Evolutionary conservation across 2,797 vertebrate species (phyloP), one percentile per base, ranked within the genome.

Genomic region (Malurus leucopterus): DNA sequence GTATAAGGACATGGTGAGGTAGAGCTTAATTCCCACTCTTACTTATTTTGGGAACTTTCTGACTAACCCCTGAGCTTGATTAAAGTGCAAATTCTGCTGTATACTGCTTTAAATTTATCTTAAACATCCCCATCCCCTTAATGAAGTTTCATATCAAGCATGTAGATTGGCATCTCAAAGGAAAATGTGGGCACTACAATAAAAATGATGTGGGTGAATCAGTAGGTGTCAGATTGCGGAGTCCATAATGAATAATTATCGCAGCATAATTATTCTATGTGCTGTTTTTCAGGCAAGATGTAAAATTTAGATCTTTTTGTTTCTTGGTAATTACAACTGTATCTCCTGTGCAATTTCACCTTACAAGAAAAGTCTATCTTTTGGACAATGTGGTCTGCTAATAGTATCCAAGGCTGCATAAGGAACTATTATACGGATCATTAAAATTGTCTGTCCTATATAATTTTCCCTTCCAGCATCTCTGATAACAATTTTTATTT

Each of bases 211-310:
- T 93, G 89, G 87, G 87, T 89, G 92, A 89, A 87, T 80, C 82
- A 80, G 82, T 94, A 87, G 82, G 88, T 94, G 89, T 94, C 83
- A 94, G 77, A 94, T 91, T 78, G 40, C 70, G 81, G 88, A 88
- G 88, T 82, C 93, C 91, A 86, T 89, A 88, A 93, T 86, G 91
- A 93, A 93, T 88, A 94, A 94, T 73, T 92, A 91, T 89, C 73
- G 91, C 55, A 67, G 44, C 27, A 89, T 89, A 93, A 93, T 92
- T 91, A 54, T 78, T 88, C 47, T 64, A 63, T 81, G 40, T 61
- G 67, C 53, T 86, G 67, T 84, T 91, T 94, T 92, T 81, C 77
- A 93, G 34, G 29, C 47, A 90, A 93, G 80, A 92, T 93, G 55
- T 91, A 84, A 81, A 94, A 91, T n/a, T 12, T 44, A 88, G 53